Evolutionary conservation across 2,888 invertebrate species (phyloP).

Genomic region (Microctonus hyperodae): DNA sequence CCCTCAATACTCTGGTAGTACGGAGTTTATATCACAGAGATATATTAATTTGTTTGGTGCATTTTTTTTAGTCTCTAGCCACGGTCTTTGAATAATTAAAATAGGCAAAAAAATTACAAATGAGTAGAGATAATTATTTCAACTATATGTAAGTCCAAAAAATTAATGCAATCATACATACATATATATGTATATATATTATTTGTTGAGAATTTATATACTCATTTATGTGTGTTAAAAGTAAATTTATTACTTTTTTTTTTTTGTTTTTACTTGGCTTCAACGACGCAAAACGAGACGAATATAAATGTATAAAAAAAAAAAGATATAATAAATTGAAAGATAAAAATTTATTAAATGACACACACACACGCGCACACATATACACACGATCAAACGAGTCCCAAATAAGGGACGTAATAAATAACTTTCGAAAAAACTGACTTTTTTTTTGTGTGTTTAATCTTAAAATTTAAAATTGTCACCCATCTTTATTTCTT

Average conservation of each 20-base stretch:
- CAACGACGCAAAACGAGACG: background rate
- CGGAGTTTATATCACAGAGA: slow-evolving; percentile 58
- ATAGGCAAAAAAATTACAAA: slow-evolving; percentile 9
- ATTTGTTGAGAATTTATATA: background rate
- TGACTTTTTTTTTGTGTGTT: background rate
- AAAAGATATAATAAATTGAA: slow-evolving; percentile 15
- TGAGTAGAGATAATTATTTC: background rate
- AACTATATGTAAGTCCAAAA: slow-evolving; percentile 3
- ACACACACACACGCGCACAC: background rate
- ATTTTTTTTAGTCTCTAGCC: slow-evolving; percentile 33
- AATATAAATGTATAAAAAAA: background rate
- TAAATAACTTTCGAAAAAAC: slow-evolving; percentile 35
- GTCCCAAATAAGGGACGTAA: slow-evolving; percentile 33
- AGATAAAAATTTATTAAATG: background rate
- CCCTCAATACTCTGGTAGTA: slow-evolving; percentile 55
- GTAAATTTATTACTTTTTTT: background rate
- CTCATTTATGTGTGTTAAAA: background rate
- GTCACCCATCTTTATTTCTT: background rate
- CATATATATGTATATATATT: background rate
- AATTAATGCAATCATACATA: too few species aligned
- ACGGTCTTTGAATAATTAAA: slow-evolving; percentile 17
- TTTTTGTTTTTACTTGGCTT: background rate
- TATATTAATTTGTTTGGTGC: slow-evolving; percentile 52
- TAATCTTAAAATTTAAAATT: slow-evolving; percentile 3
- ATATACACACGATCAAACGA: slow-evolving; percentile 29